Evolutionary conservation across 2,113 vertebrate genomes (phyloP).

Genomic region (Corydoras maculifer): DNA sequence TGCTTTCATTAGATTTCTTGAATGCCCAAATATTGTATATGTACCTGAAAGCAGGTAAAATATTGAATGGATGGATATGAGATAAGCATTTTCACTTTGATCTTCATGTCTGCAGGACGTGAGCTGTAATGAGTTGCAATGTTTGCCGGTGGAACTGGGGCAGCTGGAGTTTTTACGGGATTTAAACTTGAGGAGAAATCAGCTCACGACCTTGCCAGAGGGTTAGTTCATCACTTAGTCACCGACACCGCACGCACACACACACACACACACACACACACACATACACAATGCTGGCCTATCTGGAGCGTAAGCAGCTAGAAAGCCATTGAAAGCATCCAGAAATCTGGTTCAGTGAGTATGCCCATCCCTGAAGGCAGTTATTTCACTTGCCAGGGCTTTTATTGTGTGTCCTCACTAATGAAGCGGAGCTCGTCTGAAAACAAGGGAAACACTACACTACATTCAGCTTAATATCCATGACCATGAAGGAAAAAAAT

Average conservation of each 20-base stretch:
- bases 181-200: conserved; percentile 79
- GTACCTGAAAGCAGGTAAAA: no score
- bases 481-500: no score
- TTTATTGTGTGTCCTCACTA: no score
- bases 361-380: not conserved
- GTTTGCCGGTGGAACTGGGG: conserved; percentile 73
- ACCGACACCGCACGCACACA: no score
- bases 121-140: conserved; percentile 83
- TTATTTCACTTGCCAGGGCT: not conserved
- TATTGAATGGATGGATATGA: not conserved
- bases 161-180: conserved; percentile 77
- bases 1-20: no score
- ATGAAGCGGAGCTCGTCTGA: no score
- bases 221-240: conserved; percentile 56
- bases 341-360: not conserved
- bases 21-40: no score
- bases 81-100: not conserved
- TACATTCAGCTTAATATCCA: no score
- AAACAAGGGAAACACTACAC: no score
- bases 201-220: conserved; percentile 73
- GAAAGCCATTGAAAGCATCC: not conserved
- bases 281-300: conserved; percentile 4
- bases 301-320: not conserved
- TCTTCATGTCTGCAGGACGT: conserved; percentile 65
- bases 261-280: conserved; percentile 6